phyloP scores from a whole-genome alignment of 2,797 vertebrate genomes.

The Hydrophis major region DNA sequence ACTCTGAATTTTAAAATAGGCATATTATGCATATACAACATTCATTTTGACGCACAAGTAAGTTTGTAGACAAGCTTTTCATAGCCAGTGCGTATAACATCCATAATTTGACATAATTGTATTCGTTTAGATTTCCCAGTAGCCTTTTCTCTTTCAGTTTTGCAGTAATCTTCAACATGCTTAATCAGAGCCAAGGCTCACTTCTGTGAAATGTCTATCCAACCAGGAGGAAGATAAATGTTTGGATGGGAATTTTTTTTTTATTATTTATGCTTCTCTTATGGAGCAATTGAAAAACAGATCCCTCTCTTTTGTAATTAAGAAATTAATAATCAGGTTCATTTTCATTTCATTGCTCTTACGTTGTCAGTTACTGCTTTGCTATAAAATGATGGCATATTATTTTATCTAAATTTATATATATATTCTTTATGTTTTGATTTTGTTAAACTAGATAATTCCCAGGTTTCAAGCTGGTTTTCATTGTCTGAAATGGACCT shows the following conservation, averaged over 20 bases:
- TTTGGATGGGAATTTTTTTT: background rate
- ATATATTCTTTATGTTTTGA: background rate
- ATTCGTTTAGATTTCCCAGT: background rate
- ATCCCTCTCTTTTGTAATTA: background rate
- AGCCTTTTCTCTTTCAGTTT: background rate
- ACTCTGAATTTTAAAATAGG: slow-evolving; percentile 50
- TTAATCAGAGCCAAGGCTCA: background rate
- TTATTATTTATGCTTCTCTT: background rate
- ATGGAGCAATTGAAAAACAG: background rate
- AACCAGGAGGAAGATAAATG: background rate
- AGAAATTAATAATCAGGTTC: background rate
- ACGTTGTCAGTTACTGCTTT: slow-evolving; percentile 12
- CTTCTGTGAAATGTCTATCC: background rate
- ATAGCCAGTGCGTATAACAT: background rate
- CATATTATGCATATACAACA: slow-evolving; percentile 27
- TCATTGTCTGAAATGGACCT: slow-evolving; percentile 23
- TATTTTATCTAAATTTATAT: slow-evolving; percentile 20
- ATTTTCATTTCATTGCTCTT: background rate
- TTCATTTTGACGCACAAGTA: background rate
- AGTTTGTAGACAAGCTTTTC: background rate
- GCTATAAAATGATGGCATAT: background rate
- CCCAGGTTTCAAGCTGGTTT: slow-evolving; percentile 29
- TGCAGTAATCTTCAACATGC: background rate
- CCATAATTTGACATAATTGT: background rate
- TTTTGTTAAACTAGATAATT: background rate